phyloP scores from a whole-genome alignment of 2,888 invertebrate genomes.

The Volucella zonaria region DNA sequence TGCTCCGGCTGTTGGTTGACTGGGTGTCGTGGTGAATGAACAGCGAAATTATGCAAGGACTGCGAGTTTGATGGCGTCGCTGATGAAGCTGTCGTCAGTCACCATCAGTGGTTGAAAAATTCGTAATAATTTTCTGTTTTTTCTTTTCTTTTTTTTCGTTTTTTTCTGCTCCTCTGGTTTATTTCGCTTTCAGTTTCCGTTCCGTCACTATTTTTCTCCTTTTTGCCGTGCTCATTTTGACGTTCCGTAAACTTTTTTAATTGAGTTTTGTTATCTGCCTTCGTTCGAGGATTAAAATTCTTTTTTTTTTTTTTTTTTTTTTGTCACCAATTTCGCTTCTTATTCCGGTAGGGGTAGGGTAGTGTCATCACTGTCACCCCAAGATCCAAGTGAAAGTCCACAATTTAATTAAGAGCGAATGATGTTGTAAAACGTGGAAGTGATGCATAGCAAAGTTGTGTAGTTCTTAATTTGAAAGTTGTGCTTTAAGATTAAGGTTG shows the following conservation, averaged over 20 bases:
- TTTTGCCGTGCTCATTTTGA: constrained; percentile 55
- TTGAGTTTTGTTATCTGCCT: constrained; percentile 62
- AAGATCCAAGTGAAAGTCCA: constrained; percentile 55
- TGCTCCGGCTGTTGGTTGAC: constrained; percentile 41
- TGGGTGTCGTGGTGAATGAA: constrained; percentile 52
- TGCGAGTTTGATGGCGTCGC: constrained; percentile 47
- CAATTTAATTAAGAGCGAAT: constrained; percentile 67
- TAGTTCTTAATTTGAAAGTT: constrained; percentile 23
- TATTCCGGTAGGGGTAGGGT: constrained; percentile 22
- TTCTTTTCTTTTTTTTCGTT: constrained; percentile 8
- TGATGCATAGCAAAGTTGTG: not conserved
- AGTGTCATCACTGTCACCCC: constrained; percentile 48
- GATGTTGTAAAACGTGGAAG: not conserved
- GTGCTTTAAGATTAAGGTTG: constrained; percentile 31
- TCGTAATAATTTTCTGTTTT: constrained; percentile 10
- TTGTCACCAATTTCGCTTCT: not conserved
- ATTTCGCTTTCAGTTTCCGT: not conserved
- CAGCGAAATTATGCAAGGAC: constrained; percentile 60
- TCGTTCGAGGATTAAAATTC: constrained; percentile 60
- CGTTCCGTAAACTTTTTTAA: constrained; percentile 68
- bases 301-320: constrained; percentile 34
- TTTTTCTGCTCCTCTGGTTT: too few relatives aligned
- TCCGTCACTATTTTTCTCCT: constrained; percentile 44
- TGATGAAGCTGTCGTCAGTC: constrained; percentile 59
- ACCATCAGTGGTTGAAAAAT: constrained; percentile 44